Evolutionary conservation across 2,888 invertebrate genomes (phyloP).

Genomic region (Xestia ashworthii): DNA sequence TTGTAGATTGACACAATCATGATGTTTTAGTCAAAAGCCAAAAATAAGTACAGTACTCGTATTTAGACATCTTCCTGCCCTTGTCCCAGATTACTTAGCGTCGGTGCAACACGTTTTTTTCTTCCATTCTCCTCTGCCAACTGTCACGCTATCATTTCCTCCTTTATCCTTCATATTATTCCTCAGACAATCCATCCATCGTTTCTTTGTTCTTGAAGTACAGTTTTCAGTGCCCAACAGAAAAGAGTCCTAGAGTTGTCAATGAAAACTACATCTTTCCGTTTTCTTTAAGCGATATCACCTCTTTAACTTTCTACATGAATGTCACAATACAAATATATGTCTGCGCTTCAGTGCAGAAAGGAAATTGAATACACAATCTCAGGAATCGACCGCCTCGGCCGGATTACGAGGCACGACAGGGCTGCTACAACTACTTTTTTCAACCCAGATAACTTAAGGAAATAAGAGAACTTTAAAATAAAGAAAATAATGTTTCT

Average conservation of each 20-base stretch:
- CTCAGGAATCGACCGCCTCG: conserved; percentile 72
- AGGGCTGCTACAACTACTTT: conserved; percentile 51
- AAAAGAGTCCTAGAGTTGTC: not conserved
- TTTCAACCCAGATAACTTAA: conserved; percentile 11
- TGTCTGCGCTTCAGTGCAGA: conserved; percentile 70
- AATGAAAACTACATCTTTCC: not conserved
- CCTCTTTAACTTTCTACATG: conserved; percentile 47
- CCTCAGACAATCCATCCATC: too few relatives aligned
- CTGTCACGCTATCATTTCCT: too few relatives aligned
- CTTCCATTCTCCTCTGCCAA: too few relatives aligned
- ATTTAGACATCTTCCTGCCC: too few relatives aligned
- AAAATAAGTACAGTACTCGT: not conserved
- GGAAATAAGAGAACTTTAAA: not conserved
- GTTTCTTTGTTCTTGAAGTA: not conserved
- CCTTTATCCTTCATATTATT: too few relatives aligned
- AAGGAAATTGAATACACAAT: conserved; percentile 82
- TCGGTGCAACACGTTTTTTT: too few relatives aligned
- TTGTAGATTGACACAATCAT: too few relatives aligned
- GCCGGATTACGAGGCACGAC: conserved; percentile 60
- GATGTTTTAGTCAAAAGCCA: not conserved
- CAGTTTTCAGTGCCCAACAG: not conserved
- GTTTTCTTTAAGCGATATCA: not conserved
- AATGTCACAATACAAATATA: conserved; percentile 71
- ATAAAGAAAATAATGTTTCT: not conserved
- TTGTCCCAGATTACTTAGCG: too few relatives aligned